phyloP scores from a whole-genome alignment of 2,888 invertebrate species.

The Pachydiplax longipennis region DNA sequence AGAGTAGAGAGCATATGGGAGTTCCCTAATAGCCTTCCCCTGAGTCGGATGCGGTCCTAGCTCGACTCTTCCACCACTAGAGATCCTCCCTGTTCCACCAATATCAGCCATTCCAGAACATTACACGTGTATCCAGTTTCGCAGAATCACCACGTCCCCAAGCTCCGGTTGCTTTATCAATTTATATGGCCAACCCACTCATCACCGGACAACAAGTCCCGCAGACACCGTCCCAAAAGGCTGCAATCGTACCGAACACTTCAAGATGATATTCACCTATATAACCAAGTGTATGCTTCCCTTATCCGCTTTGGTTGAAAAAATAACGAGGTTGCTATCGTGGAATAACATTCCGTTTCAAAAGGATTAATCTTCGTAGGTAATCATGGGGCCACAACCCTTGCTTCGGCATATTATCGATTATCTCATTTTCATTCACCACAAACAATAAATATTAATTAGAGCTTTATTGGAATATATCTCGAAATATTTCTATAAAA shows the following conservation, averaged over 20 bases:
- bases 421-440: too few species aligned
- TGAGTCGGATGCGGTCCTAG: background rate
- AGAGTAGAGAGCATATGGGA: background rate
- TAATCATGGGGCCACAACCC: too few species aligned
- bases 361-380: too few species aligned
- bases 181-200: background rate
- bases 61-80: background rate
- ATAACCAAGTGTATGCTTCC: background rate
- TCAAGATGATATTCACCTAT: background rate
- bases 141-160: background rate
- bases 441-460: too few species aligned
- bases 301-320: too few species aligned
- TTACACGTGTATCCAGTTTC: constrained; percentile 12
- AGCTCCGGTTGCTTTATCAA: background rate
- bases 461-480: too few species aligned
- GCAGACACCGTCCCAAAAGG: background rate
- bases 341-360: too few species aligned
- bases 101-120: constrained; percentile 29
- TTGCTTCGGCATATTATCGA: too few species aligned
- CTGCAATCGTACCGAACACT: background rate
- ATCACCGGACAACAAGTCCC: background rate
- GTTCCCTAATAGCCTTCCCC: background rate
- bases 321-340: too few species aligned
- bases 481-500: too few species aligned
- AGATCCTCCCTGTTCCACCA: background rate